Base-by-base conservation (phyloP, 2,797 vertebrate genomes). In the Onychomys leucogaster region DNA sequence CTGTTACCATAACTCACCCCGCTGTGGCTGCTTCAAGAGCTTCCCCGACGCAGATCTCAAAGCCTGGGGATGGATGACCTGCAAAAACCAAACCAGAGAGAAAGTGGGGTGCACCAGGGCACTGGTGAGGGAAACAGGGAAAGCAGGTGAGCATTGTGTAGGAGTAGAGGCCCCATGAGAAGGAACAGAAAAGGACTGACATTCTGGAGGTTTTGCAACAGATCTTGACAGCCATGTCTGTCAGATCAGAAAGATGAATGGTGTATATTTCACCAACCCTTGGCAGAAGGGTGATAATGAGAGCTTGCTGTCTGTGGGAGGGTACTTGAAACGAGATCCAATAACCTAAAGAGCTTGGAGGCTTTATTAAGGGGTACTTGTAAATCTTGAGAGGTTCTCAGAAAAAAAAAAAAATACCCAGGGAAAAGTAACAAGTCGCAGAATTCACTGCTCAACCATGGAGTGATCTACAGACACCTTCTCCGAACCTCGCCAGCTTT, bases 281-380 rank as follows among this genome's bases (percentile, higher is more conserved):
- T 61, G 83, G 65, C 95, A 61, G 78, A 85, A 92, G 91, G 89
- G 87, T 21, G 90, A 63, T 91, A 96, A 95, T 88, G 71, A 97
- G 88, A 94, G 87, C 91, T 94, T 97, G 80, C 27, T 8, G 90
- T 94, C 94, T 92, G 97, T 95, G 84, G 95, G 94, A 97, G 87
- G 94, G 90, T 63, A 91, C 78, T 12, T 96, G 96, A 97, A 97
- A 97, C 96, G 87, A 96, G 83, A 97, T 86, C 97, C 93, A 96
- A 96, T 96, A 97, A 96, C 73, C 92, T 46, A 81, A 95, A 95
- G 96, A 90, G 61, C 89, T 69, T 23, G 19, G 91, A 91, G 90
- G 88, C 91, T 97, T 97, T 96, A 96, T 96, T 95, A 97, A 96
- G 76, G 91, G 69, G 95, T 93, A 86, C 94, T 96, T 97, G 94